These are phyloP conservation scores for Yoshiicerus persimilis DNA, from an alignment of 1,140 invertebrate genomes.

Conservation along the genomic window DNA sequence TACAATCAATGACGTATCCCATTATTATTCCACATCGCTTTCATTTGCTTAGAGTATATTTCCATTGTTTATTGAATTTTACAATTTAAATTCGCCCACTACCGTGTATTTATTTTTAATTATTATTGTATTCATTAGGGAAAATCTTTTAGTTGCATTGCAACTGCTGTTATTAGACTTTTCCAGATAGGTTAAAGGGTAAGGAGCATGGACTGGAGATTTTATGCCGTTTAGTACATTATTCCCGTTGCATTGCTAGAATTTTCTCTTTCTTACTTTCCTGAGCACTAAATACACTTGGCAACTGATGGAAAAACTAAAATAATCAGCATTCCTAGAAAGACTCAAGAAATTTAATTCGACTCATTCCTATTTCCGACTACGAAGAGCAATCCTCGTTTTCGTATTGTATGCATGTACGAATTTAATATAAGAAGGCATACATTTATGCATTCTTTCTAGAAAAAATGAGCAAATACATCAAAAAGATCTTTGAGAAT, in stretches of 20 bases:
- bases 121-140: background rate
- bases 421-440: background rate
- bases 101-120: no score
- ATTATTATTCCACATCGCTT: background rate
- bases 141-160: no score
- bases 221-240: no score
- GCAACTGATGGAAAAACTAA: background rate
- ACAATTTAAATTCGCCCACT: background rate
- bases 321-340: background rate
- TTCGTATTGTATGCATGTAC: background rate
- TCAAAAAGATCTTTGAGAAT: conserved; percentile 17
- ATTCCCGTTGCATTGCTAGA: no score
- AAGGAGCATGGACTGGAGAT: no score
- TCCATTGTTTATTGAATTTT: background rate
- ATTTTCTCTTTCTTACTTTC: background rate
- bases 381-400: background rate
- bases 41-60: background rate
- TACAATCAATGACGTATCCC: background rate
- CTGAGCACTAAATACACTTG: background rate
- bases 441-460: background rate
- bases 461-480: background rate
- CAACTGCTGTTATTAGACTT: no score
- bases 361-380: background rate
- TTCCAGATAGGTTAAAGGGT: no score
- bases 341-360: background rate